Evolutionary conservation across 2,113 vertebrate species (phyloP).

Genomic region (Aphelocoma coerulescens): DNA sequence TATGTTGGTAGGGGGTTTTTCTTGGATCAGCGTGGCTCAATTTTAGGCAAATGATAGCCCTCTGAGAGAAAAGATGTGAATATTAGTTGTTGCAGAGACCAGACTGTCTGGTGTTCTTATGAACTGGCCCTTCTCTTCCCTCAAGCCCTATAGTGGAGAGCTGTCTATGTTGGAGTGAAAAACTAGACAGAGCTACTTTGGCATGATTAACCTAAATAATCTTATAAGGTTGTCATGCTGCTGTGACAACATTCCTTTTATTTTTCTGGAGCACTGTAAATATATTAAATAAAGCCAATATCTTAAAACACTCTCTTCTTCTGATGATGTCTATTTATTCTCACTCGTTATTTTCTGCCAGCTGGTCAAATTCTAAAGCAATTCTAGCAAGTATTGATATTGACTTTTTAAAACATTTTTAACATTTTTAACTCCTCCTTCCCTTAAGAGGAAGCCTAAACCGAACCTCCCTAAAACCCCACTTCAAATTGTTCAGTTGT

Average conservation of each 20-base stretch:
- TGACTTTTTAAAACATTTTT: background rate
- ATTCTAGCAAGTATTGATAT: background rate
- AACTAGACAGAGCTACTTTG: background rate
- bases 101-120: background rate
- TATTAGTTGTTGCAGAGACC: background rate
- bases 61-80: background rate
- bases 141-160: background rate
- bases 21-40: background rate
- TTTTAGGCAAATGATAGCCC: background rate
- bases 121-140: background rate
- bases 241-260: background rate
- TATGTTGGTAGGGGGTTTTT: background rate
- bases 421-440: background rate
- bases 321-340: background rate
- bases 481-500: background rate
- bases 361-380: background rate
- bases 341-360: background rate
- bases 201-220: background rate
- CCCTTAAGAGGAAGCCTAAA: background rate
- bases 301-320: background rate
- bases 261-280: background rate
- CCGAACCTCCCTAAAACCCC: background rate
- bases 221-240: background rate
- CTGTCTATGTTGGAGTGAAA: background rate
- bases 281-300: background rate